Base-by-base conservation (phyloP, 2,797 vertebrate genomes). In the Vireo griseus region DNA sequence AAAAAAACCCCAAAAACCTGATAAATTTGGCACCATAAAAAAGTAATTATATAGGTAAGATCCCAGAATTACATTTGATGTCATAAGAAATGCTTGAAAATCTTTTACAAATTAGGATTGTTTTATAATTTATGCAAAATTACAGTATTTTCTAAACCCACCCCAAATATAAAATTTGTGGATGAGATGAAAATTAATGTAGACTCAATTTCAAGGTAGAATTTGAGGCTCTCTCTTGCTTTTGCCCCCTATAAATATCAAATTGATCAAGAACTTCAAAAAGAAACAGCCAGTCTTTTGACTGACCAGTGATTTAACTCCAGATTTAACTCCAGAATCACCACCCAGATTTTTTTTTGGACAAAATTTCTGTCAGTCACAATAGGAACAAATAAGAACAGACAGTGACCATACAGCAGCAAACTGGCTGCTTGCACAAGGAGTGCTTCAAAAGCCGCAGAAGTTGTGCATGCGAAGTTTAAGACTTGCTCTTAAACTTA, bases 1-100 rank as follows among this genome's bases (percentile, higher is more conserved):
- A 50, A 26, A 44, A 26, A n/a, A 18, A 2, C 1, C 3, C 4
- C 0, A 11, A 69, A 86, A 50, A n/a, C 0, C 1, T 19, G 17
- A 77, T 39, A 10, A 73, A 50, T 19, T 45, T 40, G 4, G 10
- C 15, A 54, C 40, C 35, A 24, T 42, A 65, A 65, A 51, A 74
- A 66, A 37, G 3, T n/a, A 74, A 31, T 10, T 16, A 44, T 21
- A 65, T 4, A 58, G 7, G 26, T 20, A n/a, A 65, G 28, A 74
- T 33, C 8, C 28, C 45, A 88, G 8, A 79, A 74, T 86, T 59
- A 68, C 12, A 7, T 45, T 35, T 40, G 63, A 24, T 28, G 26
- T 61, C 0, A 58, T 12, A 3, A 75, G 16, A 86, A 94, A 78
- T n/a, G 14, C 10, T 47, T 71, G 17, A 73, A 82, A 76, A 71